Percentiles rank a stretch among this genome's conserved stretches.
Conservation (phyloP, 2,797 vertebrate genomes). For the Arrhamphus sclerolepis region DNA sequence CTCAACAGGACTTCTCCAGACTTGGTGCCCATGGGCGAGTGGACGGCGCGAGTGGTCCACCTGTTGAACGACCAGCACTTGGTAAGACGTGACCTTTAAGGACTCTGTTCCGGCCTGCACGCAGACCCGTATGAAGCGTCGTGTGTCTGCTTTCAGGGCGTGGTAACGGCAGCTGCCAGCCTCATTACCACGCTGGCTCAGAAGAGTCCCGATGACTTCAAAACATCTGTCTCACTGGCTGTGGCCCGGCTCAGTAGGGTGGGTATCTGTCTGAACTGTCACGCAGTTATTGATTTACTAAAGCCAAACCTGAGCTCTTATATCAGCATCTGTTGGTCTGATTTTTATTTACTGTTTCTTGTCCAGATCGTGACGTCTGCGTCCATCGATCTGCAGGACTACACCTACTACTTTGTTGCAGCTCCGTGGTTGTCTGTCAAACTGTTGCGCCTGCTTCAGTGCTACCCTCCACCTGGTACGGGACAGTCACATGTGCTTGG, state of each 20-base stretch:
- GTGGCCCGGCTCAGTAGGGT: conserved; percentile 94
- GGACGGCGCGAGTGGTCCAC: conserved; percentile 91
- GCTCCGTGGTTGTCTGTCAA: conserved; percentile 97
- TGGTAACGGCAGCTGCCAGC: conserved; percentile 90
- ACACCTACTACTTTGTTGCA: conserved; percentile 97
- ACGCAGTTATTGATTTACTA: fast-evolving
- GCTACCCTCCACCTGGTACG: conserved; percentile 90
- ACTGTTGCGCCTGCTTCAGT: conserved; percentile 91
- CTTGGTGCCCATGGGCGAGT: conserved; percentile 92
- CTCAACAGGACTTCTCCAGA: conserved; percentile 91
- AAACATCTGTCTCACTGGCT: conserved; percentile 91
- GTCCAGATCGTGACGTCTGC: conserved; percentile 92
- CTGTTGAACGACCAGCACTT: conserved; percentile 94
- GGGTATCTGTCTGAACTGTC: conserved; percentile 12
- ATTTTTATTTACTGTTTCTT: no score
- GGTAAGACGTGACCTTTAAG: conserved; percentile 68
- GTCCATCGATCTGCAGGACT: conserved; percentile 96
- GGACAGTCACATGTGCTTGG: neutral
- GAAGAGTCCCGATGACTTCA: conserved; percentile 95
- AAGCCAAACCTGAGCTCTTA: neutral
- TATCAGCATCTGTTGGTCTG: neutral
- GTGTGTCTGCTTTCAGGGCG: conserved; percentile 78
- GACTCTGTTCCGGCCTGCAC: neutral
- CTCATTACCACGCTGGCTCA: conserved; percentile 91
- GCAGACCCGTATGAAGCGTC: no score